Conservation (phyloP, 1,140 invertebrate species). For the Drosophila obscura region DNA sequence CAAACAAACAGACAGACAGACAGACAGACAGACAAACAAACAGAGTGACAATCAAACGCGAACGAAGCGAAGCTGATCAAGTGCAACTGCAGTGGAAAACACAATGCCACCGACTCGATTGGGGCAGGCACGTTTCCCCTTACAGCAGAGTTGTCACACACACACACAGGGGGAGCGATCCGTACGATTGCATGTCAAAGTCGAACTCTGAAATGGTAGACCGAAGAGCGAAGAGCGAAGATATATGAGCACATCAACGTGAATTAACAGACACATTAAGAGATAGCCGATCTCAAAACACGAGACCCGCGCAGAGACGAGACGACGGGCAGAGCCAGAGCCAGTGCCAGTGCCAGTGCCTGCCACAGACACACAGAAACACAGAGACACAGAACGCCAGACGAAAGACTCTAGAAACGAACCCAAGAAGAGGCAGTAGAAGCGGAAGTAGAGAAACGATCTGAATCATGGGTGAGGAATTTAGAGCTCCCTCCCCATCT, state of each 20-base stretch:
- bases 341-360: no score
- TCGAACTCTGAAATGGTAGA: conserved; percentile 61
- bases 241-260: conserved; percentile 79
- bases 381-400: conserved; percentile 3
- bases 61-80: conserved; percentile 39
- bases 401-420: conserved; percentile 74
- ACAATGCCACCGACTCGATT: neutral
- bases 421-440: conserved; percentile 36
- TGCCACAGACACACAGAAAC: neutral
- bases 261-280: conserved; percentile 79
- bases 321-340: neutral
- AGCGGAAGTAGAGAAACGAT: conserved; percentile 43
- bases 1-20: conserved; percentile 14
- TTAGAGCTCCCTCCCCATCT: neutral
- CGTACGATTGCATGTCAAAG: conserved; percentile 57
- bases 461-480: conserved; percentile 58
- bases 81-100: conserved; percentile 33
- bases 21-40: neutral
- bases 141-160: neutral
- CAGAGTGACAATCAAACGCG: conserved; percentile 1
- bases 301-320: conserved; percentile 46
- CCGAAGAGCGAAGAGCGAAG: conserved; percentile 55
- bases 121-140: conserved; percentile 3
- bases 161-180: neutral
- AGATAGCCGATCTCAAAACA: conserved; percentile 71